Conservation (phyloP, 1,140 invertebrate genomes). For the Elymnias hypermnestra region DNA sequence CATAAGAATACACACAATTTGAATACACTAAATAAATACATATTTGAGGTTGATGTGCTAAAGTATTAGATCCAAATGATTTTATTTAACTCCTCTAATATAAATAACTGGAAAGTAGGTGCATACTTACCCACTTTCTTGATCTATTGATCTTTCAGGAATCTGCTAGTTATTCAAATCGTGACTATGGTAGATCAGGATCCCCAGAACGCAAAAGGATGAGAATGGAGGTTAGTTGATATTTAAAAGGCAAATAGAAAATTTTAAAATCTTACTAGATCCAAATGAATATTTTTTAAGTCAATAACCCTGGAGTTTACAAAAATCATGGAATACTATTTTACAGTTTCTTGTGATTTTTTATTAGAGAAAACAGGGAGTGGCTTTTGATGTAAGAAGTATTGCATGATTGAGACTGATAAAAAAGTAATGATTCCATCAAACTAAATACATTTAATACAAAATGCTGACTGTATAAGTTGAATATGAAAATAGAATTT, state of each 20-base stretch:
- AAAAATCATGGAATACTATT: constrained; percentile 6
- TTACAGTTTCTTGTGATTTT: constrained; percentile 1
- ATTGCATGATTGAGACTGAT: constrained; percentile 5
- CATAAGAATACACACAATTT: too few relatives aligned
- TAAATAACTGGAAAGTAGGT: neutral
- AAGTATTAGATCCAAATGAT: too few relatives aligned
- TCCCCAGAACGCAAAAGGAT: constrained; percentile 73
- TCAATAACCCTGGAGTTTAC: neutral
- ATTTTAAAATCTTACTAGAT: neutral
- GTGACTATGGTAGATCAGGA: constrained; percentile 66
- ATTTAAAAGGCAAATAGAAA: constrained; percentile 7
- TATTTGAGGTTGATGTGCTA: too few relatives aligned
- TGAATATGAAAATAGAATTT: neutral
- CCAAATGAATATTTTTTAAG: neutral
- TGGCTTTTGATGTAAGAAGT: constrained; percentile 2
- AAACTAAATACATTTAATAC: neutral
- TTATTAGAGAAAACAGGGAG: neutral
- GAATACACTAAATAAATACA: too few relatives aligned
- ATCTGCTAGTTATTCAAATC: constrained; percentile 53
- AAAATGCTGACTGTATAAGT: neutral
- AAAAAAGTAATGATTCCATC: neutral
- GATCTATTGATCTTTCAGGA: constrained; percentile 44
- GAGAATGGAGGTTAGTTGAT: constrained; percentile 69
- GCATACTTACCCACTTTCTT: constrained; percentile 6
- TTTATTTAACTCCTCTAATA: too few relatives aligned